Evolutionary conservation across 2,888 invertebrate species (phyloP), one percentile per base, ranked within the genome.

Genomic region (Liposcelis brunnea): DNA sequence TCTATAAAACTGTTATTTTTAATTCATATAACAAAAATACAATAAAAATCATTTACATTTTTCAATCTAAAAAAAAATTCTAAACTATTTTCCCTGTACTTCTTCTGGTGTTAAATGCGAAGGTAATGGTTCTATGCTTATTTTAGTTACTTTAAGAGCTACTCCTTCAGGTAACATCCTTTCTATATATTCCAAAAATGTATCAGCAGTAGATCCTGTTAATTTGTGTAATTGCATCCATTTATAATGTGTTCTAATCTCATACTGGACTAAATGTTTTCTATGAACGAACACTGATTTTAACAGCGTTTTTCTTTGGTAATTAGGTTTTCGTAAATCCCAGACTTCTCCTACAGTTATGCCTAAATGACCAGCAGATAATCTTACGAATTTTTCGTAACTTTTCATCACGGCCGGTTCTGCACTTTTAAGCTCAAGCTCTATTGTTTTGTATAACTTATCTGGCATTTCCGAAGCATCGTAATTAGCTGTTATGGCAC

Each of bases 121-220:
- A 19, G 40, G 40, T 18, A 18, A 5, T 6, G 40, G 40, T 40
- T 34, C 42, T 10, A 49, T 36, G 31, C 45, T 51, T 40, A 84
- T 75, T 68, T 79, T 86, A 2, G 85, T 84, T 1, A 83, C 79
- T 69, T 91, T 91, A 62, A 98, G 73, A 2, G 89, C 87, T 51
- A 97, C 85, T 33, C 97, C 97, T 70, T 98, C 98, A 0, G 98
- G 98, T 45, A 98, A 70, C 68, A 97, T 97, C 55, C 97, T 71
- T 62, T 98, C 80, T 48, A 95, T 76, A 61, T 98, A 98, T 66
- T 98, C 98, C 44, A 98, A 65, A 60, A 86, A 85, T 8, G 97
- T 95, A 52, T 89, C 89, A 42, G 93, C 81, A 10, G 97, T 98
- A 2, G 94, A 94, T 1, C 90, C 93, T 0, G 98, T 98, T 10